phyloP scores from a whole-genome alignment of 2,797 vertebrate species.

The Babyrousa celebensis region DNA sequence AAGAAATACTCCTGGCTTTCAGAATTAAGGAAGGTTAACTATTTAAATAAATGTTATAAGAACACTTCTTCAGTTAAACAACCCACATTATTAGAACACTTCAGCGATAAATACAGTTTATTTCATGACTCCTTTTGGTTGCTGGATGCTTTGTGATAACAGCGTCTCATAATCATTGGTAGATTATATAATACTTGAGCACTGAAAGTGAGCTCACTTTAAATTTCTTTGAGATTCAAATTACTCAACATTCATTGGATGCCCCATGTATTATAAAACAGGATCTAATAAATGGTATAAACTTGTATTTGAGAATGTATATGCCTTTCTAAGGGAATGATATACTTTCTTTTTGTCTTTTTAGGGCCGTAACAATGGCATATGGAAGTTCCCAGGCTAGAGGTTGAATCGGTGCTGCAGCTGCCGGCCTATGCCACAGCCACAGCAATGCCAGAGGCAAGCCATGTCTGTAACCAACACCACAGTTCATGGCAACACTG shows the following conservation, averaged over 20 bases:
- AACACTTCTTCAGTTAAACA: conserved; percentile 18
- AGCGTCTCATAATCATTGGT: neutral
- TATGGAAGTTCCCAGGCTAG: too few species aligned
- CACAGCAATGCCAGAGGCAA: too few species aligned
- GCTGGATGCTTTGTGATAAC: neutral
- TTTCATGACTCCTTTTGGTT: neutral
- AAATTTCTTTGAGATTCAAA: conserved; percentile 58
- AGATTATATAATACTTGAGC: neutral
- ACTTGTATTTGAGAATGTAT: conserved; percentile 8
- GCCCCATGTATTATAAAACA: conserved; percentile 56
- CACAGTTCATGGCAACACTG: too few species aligned
- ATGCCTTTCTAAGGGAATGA: conserved; percentile 56
- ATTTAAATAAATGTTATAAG: neutral
- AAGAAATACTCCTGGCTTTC: neutral
- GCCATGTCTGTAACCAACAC: too few species aligned
- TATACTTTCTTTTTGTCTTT: too few species aligned
- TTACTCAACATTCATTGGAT: conserved; percentile 49
- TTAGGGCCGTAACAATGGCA: too few species aligned
- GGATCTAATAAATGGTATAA: neutral
- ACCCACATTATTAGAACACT: neutral
- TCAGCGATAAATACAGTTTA: neutral
- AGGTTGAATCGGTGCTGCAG: too few species aligned
- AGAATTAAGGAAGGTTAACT: neutral
- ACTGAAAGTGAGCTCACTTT: conserved; percentile 50
- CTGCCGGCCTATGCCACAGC: too few species aligned